These are phyloP conservation scores for Spheniscus humboldti DNA, from an alignment of 2,797 vertebrate genomes.

Conservation along the genomic window DNA sequence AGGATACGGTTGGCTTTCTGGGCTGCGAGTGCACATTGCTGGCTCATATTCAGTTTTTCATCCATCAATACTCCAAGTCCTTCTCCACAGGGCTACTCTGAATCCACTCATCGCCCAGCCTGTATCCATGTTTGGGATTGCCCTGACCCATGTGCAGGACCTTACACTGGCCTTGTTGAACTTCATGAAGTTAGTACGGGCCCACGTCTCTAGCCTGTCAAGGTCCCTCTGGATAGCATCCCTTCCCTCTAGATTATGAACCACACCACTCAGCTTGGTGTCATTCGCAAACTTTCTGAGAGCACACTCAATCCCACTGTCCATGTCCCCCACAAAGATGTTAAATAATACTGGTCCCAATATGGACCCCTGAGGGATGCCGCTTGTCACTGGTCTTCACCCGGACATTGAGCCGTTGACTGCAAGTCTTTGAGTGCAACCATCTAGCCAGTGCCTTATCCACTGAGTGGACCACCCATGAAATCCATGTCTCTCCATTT, in stretches of 20 bases:
- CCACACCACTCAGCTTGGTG: background rate
- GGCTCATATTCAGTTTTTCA: background rate
- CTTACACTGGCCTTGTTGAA: background rate
- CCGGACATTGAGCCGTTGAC: background rate
- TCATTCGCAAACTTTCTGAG: background rate
- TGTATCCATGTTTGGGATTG: background rate
- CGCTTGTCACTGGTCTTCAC: background rate
- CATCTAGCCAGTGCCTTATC: background rate
- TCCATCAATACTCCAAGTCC: background rate
- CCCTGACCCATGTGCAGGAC: no score
- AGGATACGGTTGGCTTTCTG: background rate
- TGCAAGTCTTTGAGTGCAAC: background rate
- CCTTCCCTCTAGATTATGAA: background rate
- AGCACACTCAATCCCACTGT: background rate
- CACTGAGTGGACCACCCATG: no score
- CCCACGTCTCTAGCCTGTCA: background rate
- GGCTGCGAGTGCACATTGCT: rapidly evolving
- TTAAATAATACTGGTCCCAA: background rate
- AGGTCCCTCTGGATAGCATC: background rate
- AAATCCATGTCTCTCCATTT: background rate
- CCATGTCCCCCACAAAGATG: rapidly evolving
- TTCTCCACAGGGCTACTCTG: background rate
- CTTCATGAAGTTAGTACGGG: background rate
- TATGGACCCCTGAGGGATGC: rapidly evolving
- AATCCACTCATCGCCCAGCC: background rate